Evolutionary conservation across 2,888 invertebrate species (phyloP), one percentile per base, ranked within the genome.

Genomic region (Caenorhabditis afra): DNA sequence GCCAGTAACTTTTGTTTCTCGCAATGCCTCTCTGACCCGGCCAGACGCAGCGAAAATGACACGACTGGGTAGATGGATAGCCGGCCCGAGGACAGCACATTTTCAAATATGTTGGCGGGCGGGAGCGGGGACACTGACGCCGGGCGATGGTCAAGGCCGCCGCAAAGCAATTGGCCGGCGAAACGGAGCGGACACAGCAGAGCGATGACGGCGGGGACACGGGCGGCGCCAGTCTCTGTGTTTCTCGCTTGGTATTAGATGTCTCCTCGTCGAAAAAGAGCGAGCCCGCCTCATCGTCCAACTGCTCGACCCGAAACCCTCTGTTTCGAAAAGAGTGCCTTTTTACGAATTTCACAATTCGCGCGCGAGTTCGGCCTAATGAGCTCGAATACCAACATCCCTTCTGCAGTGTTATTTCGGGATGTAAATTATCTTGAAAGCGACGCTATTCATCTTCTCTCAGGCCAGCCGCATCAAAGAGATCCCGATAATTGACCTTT

Each of bases 181-280:
- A 67, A 67, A 58, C 67, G 37, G 58, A 59, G 59, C 53, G 70
- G 45, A 47, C 59, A 52, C 58, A 44, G 18, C 29, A 41, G 53
- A 68, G 70, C 61, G 53, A 44, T 29, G 65, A 45, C 35, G 35
- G 29, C 35, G 37, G 35, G 52, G 61, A 55, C 35, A 68, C 71
- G 71, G 71, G 71, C 62, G 71, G 71, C 71, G 71, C 71, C 62
- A 70, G 61, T 45, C 61, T 71, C 61, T 71, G 53, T 62, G 71
- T 62, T 71, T 71, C 71, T 55, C 71, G 47, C 71, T 71, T 71
- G 59, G 62, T 62, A 62, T 71, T 55, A 62, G 58, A 22, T 61
- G 62, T 71, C 55, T 61, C 61, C 52, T 35, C 53, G 50, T 59
- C 59, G 35, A 44, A 45, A 41, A 41, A 20, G 22, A 41, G 39